These are phyloP conservation scores for Eulemur rubriventer DNA, from an alignment of 2,797 vertebrate species.

Conservation along the genomic window DNA sequence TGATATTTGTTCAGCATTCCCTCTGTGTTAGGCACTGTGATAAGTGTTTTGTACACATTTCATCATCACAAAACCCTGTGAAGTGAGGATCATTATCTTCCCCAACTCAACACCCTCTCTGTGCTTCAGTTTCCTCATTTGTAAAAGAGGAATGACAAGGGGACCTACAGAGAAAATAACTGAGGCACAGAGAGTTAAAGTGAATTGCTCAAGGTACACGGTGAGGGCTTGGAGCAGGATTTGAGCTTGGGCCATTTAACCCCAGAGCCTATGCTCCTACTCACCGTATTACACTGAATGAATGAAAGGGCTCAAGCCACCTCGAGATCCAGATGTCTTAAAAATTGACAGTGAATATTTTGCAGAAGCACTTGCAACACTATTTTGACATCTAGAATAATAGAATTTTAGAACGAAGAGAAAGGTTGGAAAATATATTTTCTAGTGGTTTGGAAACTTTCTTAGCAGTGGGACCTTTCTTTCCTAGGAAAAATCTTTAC, in stretches of 20 bases:
- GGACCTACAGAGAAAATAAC: not conserved
- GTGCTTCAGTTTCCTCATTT: not conserved
- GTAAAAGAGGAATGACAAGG: not conserved
- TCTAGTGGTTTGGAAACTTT: not conserved
- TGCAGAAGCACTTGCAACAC: conserved; percentile 3
- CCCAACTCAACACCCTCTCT: not conserved
- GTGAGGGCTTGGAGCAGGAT: not conserved
- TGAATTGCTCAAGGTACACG: not conserved
- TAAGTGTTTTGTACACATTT: not conserved
- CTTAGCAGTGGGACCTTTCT: not conserved
- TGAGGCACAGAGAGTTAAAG: not conserved
- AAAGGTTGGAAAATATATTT: not conserved
- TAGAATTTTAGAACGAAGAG: not conserved
- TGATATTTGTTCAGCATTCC: not conserved
- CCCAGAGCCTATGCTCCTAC: not conserved
- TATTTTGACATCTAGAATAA: not conserved
- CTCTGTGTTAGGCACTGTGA: not conserved
- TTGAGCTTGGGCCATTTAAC: not conserved
- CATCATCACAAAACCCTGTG: not conserved
- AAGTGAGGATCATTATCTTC: not conserved
- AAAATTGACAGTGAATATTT: not conserved
- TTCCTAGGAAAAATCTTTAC: not conserved
- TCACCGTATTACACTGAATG: not conserved
- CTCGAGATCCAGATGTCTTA: not conserved
- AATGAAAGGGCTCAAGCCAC: not conserved